Base-by-base conservation (phyloP, 2,113 vertebrate genomes). In the Terrapene triunguis region DNA sequence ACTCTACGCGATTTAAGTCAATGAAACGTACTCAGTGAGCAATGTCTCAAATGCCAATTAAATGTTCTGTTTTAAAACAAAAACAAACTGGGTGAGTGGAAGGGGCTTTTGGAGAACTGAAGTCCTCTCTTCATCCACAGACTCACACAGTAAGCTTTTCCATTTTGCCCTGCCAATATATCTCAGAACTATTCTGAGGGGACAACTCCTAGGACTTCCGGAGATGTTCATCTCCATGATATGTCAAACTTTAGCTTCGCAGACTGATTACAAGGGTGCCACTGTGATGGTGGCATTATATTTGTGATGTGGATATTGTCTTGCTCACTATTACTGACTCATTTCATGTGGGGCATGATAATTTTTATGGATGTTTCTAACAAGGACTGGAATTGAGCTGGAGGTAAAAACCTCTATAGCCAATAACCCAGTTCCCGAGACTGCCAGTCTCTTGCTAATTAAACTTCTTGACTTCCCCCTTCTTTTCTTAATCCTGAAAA, bases 351-450 rank as follows among this genome's bases (percentile, higher is more conserved):
- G 27, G 9, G 19, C 1, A 1, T 57, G 57, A 85, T 80, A 69
- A 69, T 69, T 38, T 69, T 69, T 10, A 44, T 94, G 91, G 57
- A 85, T 87, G 1, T 92, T 94, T 92, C 48, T 79, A 90, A 94
- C 79, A 38, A 85, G 35, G 82, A 72, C 21, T 82, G 35, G 88
- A 91, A 42, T 92, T 44, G 8, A 89, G 93, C 32, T 57, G 65
- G 25, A 17, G 84, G 21, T 74, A 38, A 76, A 94, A 32, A 65
- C 29, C 22, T 38, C 82, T 48, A 50, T 44, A 74, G 38, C 16
- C 47, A 88, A 12, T 76, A 55, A 54, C 22, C 42, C 11, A 10
- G 44, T 32, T 79, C 24, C 57, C 65, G 59, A 92, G 89, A 32
- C 35, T 90, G 53, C 74, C 82, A 89, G 76, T 6, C 42, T 6